Percentiles rank a stretch among this genome's conserved stretches.
phyloP scores from a whole-genome alignment of 1,140 invertebrate genomes.

The Drosophila arizonae region DNA sequence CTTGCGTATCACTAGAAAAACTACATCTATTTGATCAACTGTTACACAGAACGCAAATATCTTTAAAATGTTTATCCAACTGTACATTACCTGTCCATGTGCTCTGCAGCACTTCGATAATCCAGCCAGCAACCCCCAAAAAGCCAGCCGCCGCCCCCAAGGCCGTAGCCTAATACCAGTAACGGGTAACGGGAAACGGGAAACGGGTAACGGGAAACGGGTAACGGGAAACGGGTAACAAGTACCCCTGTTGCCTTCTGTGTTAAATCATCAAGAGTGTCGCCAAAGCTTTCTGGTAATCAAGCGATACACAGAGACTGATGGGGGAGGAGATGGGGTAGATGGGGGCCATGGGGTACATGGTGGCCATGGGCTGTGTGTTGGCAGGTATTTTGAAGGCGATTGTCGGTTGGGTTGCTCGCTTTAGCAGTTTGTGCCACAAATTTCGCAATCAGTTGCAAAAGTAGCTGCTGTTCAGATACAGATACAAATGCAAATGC shows the following conservation, averaged over 20 bases:
- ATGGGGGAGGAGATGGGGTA: constrained; percentile 2
- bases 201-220: neutral
- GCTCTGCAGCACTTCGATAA: neutral
- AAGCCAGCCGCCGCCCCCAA: constrained; percentile 3
- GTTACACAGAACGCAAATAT: neutral
- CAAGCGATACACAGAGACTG: constrained; percentile 38
- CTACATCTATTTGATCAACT: neutral
- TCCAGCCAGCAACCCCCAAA: neutral
- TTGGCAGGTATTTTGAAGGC: neutral
- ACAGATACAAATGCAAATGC: constrained; percentile 5
- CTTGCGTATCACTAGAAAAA: too few species aligned
- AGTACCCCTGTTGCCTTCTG: neutral
- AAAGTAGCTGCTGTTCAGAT: constrained; percentile 39
- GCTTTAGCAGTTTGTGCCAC: constrained; percentile 17
- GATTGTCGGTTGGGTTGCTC: neutral
- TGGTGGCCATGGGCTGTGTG: neutral
- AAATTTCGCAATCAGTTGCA: constrained; percentile 61
- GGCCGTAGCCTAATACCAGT: neutral
- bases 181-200: neutral
- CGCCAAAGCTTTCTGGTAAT: constrained; percentile 44
- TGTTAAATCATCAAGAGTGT: constrained; percentile 28
- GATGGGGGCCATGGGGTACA: neutral
- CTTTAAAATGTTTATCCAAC: constrained; percentile 6
- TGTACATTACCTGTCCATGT: neutral
- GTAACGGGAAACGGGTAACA: neutral